These are phyloP conservation scores for Eleutherodactylus coqui DNA, from an alignment of 2,797 vertebrate species.

Conservation along the genomic window DNA sequence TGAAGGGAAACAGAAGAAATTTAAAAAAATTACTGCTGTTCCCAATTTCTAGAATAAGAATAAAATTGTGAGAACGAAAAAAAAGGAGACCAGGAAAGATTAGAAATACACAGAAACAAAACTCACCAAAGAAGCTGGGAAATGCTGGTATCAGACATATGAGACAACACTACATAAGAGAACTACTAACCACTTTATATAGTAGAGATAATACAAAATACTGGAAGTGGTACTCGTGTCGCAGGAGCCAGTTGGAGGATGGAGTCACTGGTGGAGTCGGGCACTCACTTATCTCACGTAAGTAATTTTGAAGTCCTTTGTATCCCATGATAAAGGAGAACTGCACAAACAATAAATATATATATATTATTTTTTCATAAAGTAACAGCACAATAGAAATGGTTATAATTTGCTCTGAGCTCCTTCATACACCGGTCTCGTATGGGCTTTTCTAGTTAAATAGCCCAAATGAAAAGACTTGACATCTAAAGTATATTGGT, in stretches of 20 bases:
- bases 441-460: no score
- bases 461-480: no score
- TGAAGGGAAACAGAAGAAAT: slow-evolving; percentile 5
- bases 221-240: slow-evolving; percentile 92
- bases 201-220: slow-evolving; percentile 85
- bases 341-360: slow-evolving; percentile 69
- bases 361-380: not conserved
- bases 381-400: not conserved
- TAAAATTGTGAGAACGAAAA: not conserved
- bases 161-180: not conserved
- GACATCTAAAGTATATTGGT: no score
- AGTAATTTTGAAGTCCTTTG: slow-evolving; percentile 83
- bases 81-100: not conserved
- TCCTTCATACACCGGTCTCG: no score
- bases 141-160: not conserved
- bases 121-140: not conserved
- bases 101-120: not conserved
- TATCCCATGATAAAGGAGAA: slow-evolving; percentile 78
- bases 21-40: not conserved
- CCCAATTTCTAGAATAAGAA: not conserved
- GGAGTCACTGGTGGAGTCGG: slow-evolving; percentile 80
- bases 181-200: slow-evolving; percentile 79
- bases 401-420: not conserved
- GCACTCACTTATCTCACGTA: slow-evolving; percentile 77
- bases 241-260: slow-evolving; percentile 84